Evolutionary conservation across 2,113 vertebrate species (phyloP), one percentile per base, ranked within the genome.

Genomic region (Xenopus laevis): DNA sequence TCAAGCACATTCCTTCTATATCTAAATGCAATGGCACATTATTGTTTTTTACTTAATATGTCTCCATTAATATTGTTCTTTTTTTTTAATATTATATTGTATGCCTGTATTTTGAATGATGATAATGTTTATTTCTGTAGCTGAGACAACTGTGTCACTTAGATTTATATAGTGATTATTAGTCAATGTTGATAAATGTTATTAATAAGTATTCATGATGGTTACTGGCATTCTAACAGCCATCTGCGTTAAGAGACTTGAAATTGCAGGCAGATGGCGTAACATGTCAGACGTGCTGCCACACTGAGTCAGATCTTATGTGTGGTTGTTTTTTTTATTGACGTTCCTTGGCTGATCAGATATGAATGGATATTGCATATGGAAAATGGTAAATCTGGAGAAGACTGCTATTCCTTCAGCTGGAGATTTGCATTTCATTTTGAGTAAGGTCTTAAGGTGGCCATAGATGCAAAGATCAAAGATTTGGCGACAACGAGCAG

Each of bases 121-220:
- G 18, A 60, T 60, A 21, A 21, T 23, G 68, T 52, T 75, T 20
- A 68, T 75, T 61, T 65, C 65, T 13, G 16, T 75, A 68, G 68
- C 68, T 62, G 68, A 40, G 23, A 20, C 44, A 20, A 62, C 57
- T 76, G 62, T 75, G 57, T 76, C 65, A 52, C 55, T 55, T 30
- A 40, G 10, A 69, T 53, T 40, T 63, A 27, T 63, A 40, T 69
- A 63, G 45, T 68, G 57, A 75, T 75, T 68, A 75, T 45, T 53
- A 50, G 73, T 75, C 73, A 55, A 44, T 76, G 73, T 76, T 76
- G 73, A 69, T 76, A 61, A 69, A 76, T 68, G 73, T 76, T 76
- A 76, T 76, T 69, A 76, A 76, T 76, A 63, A 69, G 66, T 55
- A 62, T 76, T 69, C 20, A 16, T 76, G 59, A 78, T 68, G 57